Evolutionary conservation across 2,888 invertebrate genomes (phyloP).

Genomic region (Leistus spinibarbis): DNA sequence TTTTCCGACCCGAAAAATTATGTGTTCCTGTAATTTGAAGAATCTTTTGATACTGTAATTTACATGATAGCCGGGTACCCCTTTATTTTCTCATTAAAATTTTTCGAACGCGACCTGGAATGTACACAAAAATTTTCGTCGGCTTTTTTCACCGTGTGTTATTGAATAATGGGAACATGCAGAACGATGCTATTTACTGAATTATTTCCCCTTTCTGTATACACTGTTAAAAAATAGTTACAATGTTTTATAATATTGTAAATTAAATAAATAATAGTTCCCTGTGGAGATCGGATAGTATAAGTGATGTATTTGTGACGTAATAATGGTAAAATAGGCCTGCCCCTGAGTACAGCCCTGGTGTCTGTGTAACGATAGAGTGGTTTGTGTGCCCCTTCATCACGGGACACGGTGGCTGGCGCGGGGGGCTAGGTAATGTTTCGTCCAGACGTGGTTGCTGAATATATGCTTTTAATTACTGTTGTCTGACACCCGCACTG

Average conservation of each 20-base stretch:
- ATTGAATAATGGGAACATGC: not conserved
- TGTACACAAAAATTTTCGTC: constrained; percentile 1
- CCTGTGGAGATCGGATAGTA: too few species aligned
- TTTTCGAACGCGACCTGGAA: not conserved
- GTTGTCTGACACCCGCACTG: constrained; percentile 18
- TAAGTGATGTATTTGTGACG: too few species aligned
- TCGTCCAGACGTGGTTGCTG: not conserved
- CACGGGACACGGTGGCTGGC: not conserved
- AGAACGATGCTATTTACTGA: too few species aligned
- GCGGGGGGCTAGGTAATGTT: not conserved
- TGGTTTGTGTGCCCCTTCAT: not conserved
- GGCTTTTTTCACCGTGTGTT: not conserved
- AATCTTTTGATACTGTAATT: constrained; percentile 24
- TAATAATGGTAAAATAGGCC: too few species aligned
- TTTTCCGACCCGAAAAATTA: constrained; percentile 11
- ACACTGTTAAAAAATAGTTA: too few species aligned
- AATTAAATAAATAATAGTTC: too few species aligned
- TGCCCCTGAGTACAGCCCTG: not conserved
- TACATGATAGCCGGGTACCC: not conserved
- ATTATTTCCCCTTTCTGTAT: not conserved
- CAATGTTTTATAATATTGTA: too few species aligned
- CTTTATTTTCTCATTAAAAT: not conserved
- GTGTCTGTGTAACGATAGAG: not conserved
- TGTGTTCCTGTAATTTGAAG: constrained; percentile 19
- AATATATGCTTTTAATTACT: constrained; percentile 34